A percentile compares a stretch with the other conserved stretches of the same genome.
phyloP scores from a whole-genome alignment of 2,888 invertebrate genomes.

The Ophion ellenae region DNA sequence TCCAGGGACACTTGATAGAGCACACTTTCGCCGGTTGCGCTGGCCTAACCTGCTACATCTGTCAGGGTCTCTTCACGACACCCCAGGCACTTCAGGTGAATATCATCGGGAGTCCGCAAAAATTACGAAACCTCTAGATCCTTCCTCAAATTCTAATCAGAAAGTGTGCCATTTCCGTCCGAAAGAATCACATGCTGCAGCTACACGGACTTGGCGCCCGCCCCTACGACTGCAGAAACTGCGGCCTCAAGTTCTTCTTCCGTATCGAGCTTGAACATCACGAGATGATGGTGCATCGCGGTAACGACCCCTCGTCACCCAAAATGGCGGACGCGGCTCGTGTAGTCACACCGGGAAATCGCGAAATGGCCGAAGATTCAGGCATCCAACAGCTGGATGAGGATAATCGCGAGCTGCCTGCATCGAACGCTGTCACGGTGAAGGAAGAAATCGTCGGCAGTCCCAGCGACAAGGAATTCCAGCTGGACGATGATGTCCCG shows the following conservation, averaged over 20 bases:
- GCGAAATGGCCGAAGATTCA: not conserved
- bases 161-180: not conserved
- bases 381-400: conserved; percentile 47
- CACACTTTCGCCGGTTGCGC: conserved; percentile 96
- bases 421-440: conserved; percentile 68
- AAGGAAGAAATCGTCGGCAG: conserved; percentile 74
- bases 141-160: not conserved
- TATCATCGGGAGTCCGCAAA: not conserved
- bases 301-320: conserved; percentile 55
- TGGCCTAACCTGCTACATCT: conserved; percentile 93
- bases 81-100: conserved; percentile 88
- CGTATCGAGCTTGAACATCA: conserved; percentile 96
- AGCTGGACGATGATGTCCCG: conserved; percentile 71
- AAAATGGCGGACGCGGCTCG: conserved; percentile 40
- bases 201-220: conserved; percentile 92
- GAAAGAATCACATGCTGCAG: conserved; percentile 89
- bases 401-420: conserved; percentile 22
- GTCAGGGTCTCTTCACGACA: conserved; percentile 94
- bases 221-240: conserved; percentile 94
- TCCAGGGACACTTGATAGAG: conserved; percentile 95
- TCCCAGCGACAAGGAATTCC: conserved; percentile 67
- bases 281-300: conserved; percentile 74
- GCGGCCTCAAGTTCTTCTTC: conserved; percentile 95
- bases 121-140: not conserved
- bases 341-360: conserved; percentile 30